These are phyloP conservation scores for Stenopsyche tienmushanensis DNA, from an alignment of 1,140 invertebrate species.

Conservation along the genomic window DNA sequence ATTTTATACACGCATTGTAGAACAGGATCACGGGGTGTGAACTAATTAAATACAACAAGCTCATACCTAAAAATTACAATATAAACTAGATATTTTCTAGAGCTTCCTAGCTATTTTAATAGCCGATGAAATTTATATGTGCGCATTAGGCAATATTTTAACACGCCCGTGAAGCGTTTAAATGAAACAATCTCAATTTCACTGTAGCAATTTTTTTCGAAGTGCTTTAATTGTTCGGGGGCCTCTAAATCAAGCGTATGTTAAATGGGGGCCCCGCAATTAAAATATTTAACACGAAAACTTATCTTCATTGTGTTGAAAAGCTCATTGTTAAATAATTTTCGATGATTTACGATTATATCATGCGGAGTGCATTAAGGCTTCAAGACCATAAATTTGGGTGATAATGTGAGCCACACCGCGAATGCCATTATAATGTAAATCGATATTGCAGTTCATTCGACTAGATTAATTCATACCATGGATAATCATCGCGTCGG, in stretches of 20 bases:
- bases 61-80: not conserved
- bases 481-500: too few relatives aligned
- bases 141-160: not conserved
- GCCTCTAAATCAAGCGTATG: not conserved
- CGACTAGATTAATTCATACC: too few relatives aligned
- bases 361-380: too few relatives aligned
- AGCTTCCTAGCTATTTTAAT: not conserved
- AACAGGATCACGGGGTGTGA: constrained; percentile 12
- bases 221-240: constrained; percentile 5
- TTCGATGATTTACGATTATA: too few relatives aligned
- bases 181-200: constrained; percentile 16
- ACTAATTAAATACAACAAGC: constrained; percentile 13
- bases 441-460: too few relatives aligned
- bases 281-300: constrained; percentile 20
- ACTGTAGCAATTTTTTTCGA: constrained; percentile 3
- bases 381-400: too few relatives aligned
- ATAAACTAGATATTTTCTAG: too few relatives aligned
- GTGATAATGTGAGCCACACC: too few relatives aligned
- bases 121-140: not conserved
- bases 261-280: constrained; percentile 1
- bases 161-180: constrained; percentile 12
- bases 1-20: too few relatives aligned
- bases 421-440: too few relatives aligned
- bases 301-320: constrained; percentile 9
- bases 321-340: constrained; percentile 3